Base-by-base conservation (phyloP, 1,140 invertebrate genomes). In the Gonatopus flavifemur region DNA sequence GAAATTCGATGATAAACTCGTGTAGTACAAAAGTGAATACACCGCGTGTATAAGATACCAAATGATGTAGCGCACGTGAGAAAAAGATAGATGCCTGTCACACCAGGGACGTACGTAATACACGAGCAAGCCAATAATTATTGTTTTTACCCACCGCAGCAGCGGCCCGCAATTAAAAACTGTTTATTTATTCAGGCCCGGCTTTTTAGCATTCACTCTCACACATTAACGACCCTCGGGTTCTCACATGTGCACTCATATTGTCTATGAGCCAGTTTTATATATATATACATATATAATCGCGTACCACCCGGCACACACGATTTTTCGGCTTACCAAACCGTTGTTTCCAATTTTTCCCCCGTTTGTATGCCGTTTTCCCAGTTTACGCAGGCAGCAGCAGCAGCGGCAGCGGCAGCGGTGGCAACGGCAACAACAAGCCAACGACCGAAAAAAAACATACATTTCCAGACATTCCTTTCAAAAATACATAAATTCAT, bases 161-260 rank as follows among this genome's bases (percentile, higher is more conserved):
- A 68, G 63, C 67, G 62, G 72, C 64, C 63, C 64, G 72, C 70
- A 77, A 77, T 77, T 76, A 77, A 77, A 76, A 76, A 76, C 70
- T 77, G 71, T 76, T 76, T 76, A 76, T 74, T 77, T 74, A 77
- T 77, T 76, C 71, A 77, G 62, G 49, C 59, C 50, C 62, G 63
- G 70, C 70, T 74, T 75, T 77, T 77, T 76, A 70, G 66, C 66
- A 69, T 71, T 65, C 60, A 57, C 56, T 41, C 52, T 52, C 60
- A 52, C 68, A 53, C 46, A n/a, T n/a, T n/a, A n/a, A n/a, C n/a
- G n/a, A n/a, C n/a, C n/a, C n/a, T n/a, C n/a, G n/a, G n/a, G n/a
- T n/a, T n/a, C n/a, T n/a, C n/a, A n/a, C n/a, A n/a, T n/a, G n/a
- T n/a, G n/a, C 37, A 32, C 50, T 50, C 55, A 36, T 49, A 25